Conservation (phyloP, 2,113 vertebrate species). For the Toxotes chatareus region DNA sequence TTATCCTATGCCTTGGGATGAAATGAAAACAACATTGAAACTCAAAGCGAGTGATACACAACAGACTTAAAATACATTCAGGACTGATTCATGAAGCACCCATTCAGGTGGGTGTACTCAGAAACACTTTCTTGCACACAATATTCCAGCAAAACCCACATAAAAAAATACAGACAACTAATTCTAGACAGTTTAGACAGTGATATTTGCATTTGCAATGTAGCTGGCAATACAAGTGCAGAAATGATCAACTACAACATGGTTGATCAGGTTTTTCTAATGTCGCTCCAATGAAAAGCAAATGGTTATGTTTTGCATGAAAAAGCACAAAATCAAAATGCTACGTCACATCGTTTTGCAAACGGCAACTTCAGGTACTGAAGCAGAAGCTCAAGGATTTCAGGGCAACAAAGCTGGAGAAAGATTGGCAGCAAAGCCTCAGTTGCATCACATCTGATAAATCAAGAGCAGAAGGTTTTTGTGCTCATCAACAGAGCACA, state of each 20-base stretch:
- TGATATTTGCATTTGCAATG: constrained; percentile 75
- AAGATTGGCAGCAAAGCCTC: constrained; percentile 57
- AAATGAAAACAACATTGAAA: constrained; percentile 70
- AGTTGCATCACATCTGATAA: constrained; percentile 49
- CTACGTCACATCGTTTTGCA: constrained; percentile 47
- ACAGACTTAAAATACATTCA: constrained; percentile 55
- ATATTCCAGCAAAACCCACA: constrained; percentile 58
- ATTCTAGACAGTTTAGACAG: constrained; percentile 52
- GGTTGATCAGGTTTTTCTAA: constrained; percentile 63
- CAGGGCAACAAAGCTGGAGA: constrained; percentile 64
- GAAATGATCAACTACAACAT: constrained; percentile 60
- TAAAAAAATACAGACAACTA: constrained; percentile 43
- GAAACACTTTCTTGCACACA: constrained; percentile 39
- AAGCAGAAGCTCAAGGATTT: constrained; percentile 62
- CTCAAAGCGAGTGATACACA: constrained; percentile 58
- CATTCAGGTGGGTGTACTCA: constrained; percentile 40
- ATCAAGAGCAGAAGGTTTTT: constrained; percentile 16
- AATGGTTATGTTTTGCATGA: constrained; percentile 68
- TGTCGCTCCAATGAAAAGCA: constrained; percentile 58
- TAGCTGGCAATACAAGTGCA: constrained; percentile 80
- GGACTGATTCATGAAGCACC: constrained; percentile 46
- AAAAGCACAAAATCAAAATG: constrained; percentile 70
- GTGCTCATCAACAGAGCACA: constrained; percentile 23
- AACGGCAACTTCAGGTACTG: constrained; percentile 25
- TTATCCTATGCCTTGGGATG: constrained; percentile 52